Conservation (phyloP, 2,113 vertebrate genomes). For the Catharus bicknelli region DNA sequence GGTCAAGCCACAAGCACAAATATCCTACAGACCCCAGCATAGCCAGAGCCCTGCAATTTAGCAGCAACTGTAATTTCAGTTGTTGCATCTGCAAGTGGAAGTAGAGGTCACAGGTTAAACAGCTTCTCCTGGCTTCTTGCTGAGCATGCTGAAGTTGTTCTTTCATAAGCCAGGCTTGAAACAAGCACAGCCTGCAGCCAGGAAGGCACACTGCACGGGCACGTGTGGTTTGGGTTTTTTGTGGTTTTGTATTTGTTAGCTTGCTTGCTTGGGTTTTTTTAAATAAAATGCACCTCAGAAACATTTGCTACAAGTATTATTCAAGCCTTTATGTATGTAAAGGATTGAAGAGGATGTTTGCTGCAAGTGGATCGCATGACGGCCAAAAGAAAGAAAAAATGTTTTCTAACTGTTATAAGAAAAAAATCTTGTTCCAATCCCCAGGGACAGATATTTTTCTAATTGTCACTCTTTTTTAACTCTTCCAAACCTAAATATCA, state of each 20-base stretch:
- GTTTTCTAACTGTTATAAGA: background rate
- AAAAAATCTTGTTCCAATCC: background rate
- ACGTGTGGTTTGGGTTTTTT: background rate
- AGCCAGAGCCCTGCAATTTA: background rate
- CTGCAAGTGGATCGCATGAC: background rate
- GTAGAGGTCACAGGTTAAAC: background rate
- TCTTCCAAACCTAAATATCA: background rate
- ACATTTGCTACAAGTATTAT: background rate
- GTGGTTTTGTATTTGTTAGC: accelerated
- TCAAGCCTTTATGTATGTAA: background rate
- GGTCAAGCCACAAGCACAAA: background rate
- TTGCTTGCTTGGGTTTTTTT: background rate
- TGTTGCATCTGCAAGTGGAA: background rate
- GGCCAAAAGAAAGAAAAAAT: background rate
- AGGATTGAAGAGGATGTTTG: background rate
- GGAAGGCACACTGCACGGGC: background rate
- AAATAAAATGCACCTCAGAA: background rate
- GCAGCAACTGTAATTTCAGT: background rate
- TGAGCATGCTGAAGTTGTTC: background rate
- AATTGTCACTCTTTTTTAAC: background rate
- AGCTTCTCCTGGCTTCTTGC: background rate
- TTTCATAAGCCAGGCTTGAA: background rate
- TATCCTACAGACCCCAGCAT: background rate
- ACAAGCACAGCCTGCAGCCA: background rate
- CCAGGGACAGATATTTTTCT: background rate